Evolutionary conservation across 2,888 invertebrate genomes (phyloP).

Genomic region (Latrodectus elegans): DNA sequence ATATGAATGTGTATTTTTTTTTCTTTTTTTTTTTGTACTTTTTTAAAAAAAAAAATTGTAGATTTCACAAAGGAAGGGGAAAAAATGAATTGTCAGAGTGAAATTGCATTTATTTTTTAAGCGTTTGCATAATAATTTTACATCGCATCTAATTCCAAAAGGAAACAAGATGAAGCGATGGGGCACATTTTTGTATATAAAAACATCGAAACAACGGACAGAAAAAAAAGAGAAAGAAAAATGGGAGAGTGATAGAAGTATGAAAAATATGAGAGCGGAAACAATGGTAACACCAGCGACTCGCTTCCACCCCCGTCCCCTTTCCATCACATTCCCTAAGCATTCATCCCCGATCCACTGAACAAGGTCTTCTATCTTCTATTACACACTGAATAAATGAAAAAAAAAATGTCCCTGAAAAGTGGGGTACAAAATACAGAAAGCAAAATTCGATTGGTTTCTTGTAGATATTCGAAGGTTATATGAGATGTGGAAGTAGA

Average conservation of each 20-base stretch:
- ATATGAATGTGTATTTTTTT: too few species aligned
- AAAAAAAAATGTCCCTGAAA: neutral
- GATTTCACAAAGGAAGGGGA: too few species aligned
- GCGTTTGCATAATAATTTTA: too few species aligned
- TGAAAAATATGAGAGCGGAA: neutral
- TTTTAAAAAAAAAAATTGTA: too few species aligned
- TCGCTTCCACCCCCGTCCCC: neutral
- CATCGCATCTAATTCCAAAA: too few species aligned
- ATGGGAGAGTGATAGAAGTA: neutral
- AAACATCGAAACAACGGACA: too few species aligned
- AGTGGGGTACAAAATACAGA: neutral
- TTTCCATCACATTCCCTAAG: neutral
- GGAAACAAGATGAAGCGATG: too few species aligned
- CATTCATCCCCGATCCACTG: neutral
- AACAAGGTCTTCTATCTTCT: neutral
- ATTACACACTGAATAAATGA: neutral
- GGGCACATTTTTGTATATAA: too few species aligned
- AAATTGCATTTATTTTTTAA: too few species aligned
- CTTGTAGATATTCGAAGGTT: neutral
- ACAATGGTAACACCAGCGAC: neutral
- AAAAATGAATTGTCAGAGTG: too few species aligned
- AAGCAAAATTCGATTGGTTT: neutral
- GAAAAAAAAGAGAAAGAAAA: too few species aligned
- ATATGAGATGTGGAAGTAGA: neutral
- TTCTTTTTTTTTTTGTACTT: too few species aligned